Evolutionary conservation across 2,888 invertebrate species (phyloP).

Genomic region (Xestoiulus laeticollis): DNA sequence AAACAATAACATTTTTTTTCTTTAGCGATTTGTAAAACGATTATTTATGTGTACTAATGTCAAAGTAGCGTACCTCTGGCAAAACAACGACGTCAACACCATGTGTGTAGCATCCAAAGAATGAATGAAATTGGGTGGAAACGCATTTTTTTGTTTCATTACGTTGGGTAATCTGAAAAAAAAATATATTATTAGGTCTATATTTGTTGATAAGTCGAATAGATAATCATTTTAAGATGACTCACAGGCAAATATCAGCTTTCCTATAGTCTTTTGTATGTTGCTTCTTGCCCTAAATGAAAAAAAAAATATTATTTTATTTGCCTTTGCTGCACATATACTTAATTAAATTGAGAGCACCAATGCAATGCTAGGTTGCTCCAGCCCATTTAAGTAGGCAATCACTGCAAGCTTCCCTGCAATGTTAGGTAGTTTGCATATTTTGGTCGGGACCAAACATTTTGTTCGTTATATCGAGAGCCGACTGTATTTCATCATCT

Average conservation of each 20-base stretch:
- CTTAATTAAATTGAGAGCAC: too few species aligned
- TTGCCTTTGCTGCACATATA: too few species aligned
- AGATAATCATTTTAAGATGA: neutral
- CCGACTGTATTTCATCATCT: too few species aligned
- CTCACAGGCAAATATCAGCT: constrained; percentile 13
- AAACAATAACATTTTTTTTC: neutral
- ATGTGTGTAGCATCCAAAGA: constrained; percentile 98
- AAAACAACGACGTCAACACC: constrained; percentile 96
- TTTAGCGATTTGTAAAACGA: neutral
- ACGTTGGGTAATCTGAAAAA: constrained; percentile 62
- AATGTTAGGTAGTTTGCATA: too few species aligned
- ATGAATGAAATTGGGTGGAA: constrained; percentile 99
- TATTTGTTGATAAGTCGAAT: neutral
- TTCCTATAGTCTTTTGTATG: neutral
- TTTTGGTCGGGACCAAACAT: too few species aligned
- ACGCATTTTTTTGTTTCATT: constrained; percentile 79
- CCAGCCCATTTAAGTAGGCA: too few species aligned
- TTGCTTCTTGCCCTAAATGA: neutral
- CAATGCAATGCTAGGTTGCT: too few species aligned
- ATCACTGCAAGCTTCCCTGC: too few species aligned
- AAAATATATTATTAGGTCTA: neutral
- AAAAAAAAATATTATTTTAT: too few species aligned
- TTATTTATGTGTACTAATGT: neutral
- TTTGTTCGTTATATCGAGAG: too few species aligned
- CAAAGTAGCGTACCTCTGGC: constrained; percentile 67